A percentile compares a stretch with the other conserved stretches of the same genome.
Evolutionary conservation across 2,797 vertebrate species (phyloP).

Genomic region (Protonibea diacanthus): DNA sequence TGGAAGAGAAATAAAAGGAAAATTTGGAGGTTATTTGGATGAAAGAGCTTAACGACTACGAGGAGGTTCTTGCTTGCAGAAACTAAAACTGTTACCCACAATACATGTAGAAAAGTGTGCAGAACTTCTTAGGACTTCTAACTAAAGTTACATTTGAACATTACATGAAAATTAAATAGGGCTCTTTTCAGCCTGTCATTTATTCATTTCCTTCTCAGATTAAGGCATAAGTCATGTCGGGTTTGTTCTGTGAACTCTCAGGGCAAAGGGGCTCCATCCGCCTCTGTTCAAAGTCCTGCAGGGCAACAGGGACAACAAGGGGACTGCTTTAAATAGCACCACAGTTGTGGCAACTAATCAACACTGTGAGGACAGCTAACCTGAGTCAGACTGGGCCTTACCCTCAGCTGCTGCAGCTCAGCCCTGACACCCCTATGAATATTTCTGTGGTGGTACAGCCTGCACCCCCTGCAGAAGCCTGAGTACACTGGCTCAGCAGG

Average conservation of each 20-base stretch:
- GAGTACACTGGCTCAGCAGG: slow-evolving; percentile 44
- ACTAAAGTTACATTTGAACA: neutral
- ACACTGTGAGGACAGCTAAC: slow-evolving; percentile 75
- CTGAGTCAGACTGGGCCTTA: slow-evolving; percentile 67
- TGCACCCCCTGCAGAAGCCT: slow-evolving; percentile 16
- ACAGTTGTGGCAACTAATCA: slow-evolving; percentile 86
- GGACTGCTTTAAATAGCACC: slow-evolving; percentile 80
- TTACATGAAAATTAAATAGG: neutral
- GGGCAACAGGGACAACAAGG: slow-evolving; percentile 77
- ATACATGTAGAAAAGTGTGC: too few relatives aligned
- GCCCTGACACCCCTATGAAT: slow-evolving; percentile 52
- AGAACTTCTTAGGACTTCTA: neutral
- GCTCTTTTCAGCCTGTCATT: neutral
- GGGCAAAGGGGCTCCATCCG: slow-evolving; percentile 24
- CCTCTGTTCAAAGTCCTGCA: slow-evolving; percentile 52
- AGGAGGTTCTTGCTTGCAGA: neutral
- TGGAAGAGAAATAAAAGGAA: neutral
- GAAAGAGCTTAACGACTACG: slow-evolving; percentile 9
- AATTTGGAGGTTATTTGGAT: neutral
- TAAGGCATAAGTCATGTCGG: neutral
- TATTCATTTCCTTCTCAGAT: slow-evolving; percentile 36
- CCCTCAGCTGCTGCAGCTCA: slow-evolving; percentile 69
- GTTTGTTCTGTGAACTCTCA: slow-evolving; percentile 44
- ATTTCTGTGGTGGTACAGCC: slow-evolving; percentile 58
- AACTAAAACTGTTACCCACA: neutral